Base-by-base conservation (phyloP, 2,113 vertebrate species). In the Neotragus pygmaeus region DNA sequence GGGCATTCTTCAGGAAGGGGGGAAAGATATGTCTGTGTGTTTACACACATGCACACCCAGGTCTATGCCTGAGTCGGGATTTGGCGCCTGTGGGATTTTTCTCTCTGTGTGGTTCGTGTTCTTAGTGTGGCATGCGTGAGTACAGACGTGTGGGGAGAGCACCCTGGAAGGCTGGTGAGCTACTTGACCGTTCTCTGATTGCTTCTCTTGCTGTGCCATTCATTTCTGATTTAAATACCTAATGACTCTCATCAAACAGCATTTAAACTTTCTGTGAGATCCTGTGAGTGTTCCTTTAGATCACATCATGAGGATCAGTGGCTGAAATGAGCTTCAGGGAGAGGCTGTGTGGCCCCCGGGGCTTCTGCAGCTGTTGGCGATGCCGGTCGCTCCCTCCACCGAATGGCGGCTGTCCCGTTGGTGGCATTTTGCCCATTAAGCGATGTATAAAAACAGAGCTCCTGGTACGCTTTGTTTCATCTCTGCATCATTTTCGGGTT, bases 211-310 rank as follows among this genome's bases (percentile, higher is more conserved):
- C 97, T 96, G 2, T 85, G 96, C 25, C 60, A 43, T 97, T 97
- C 97, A 25, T 85, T 98, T 92, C 53, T 87, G 96, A 98, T 98
- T 98, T 98, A 98, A 98, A 98, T 98, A 97, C 93, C 98, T 97
- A 98, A 98, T 98, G 98, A 98, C 94, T 98, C 98, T 98, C 98
- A 99, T 98, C 98, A 98, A 98, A 98, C 98, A 96, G 96, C 98
- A 96, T 97, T 98, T 98, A 90, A 98, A 91, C 98, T 98, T 98
- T 94, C 97, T 97, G 28, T 96, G 98, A 97, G 98, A 98, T 97
- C 96, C 97, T 96, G 97, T 97, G 94, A 97, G 91, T 93, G 98
- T 98, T 98, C 98, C 97, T 97, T 89, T 98, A 82, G 98, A 98
- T 98, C 98, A 82, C 58, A 97, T 98, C 98, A 77, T 97, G 58